Evolutionary conservation across 2,113 vertebrate genomes (phyloP), one percentile per base, ranked within the genome.

Genomic region (Buteo buteo): DNA sequence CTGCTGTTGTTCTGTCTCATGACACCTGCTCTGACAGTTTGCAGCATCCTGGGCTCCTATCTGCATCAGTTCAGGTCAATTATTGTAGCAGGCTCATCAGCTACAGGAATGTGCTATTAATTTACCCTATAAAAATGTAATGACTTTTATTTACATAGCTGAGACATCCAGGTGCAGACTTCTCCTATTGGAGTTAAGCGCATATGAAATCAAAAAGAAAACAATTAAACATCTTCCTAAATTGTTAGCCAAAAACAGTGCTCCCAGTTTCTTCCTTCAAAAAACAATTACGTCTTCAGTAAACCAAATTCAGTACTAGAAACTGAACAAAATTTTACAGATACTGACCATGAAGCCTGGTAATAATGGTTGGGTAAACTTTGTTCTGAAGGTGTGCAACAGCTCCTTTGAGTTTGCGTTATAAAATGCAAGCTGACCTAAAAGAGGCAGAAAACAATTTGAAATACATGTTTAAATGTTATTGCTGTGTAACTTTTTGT

Each of bases 321-420:
- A 82, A 47, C 6, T 2, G 8, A 89, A 86, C 9, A 77, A 89
- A 74, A 84, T 28, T 79, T 93, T 78, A 62, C 42, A 67, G 45
- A 50, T 98, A 98, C 98, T 99, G 90, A 99, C 99, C 95, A 99
- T 99, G 96, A 99, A 99, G 62, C 99, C 99, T 19, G 99, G 99
- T 44, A 99, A 69, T 31, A 99, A 97, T 6, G 99, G 98, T 22
- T 99, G 99, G 71, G 97, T 98, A 98, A 99, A 99, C 94, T 99
- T 99, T 65, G 98, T 98, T 97, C 98, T 99, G 98, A 99, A 99
- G 77, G 98, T 98, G 92, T 99, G 97, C 40, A 99, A 98, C 95
- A 99, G 98, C 69, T 98, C 98, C 97, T 98, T 99, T 54, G 97
- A 99, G 62, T 98, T 97, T 49, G 98, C 99, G 29, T 99, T 99